Evolutionary conservation across 1,140 invertebrate species (phyloP).

Genomic region (Dendrolimus punctatus): DNA sequence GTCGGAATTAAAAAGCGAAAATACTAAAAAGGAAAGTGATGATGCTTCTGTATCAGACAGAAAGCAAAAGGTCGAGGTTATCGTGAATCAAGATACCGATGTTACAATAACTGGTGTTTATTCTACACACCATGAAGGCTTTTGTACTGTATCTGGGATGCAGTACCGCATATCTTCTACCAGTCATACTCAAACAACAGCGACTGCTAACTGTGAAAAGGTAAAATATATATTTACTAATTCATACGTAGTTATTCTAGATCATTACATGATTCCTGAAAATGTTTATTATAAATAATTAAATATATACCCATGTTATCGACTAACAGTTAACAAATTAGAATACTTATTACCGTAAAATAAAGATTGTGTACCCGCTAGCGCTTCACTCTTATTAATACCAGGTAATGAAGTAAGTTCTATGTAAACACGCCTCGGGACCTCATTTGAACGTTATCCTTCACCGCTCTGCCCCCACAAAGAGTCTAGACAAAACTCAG

Average conservation of each 20-base stretch:
- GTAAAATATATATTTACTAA: constrained; percentile 27
- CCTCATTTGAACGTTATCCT: constrained; percentile 49
- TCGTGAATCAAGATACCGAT: constrained; percentile 87
- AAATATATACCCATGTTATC: not conserved
- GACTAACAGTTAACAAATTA: constrained; percentile 23
- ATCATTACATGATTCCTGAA: not conserved
- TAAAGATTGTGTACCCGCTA: constrained; percentile 29
- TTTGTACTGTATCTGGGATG: constrained; percentile 86
- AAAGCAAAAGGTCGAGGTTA: constrained; percentile 77
- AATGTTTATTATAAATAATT: not conserved
- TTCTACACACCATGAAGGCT: constrained; percentile 83
- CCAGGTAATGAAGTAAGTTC: constrained; percentile 61
- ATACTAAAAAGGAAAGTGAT: constrained; percentile 70
- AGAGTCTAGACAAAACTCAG: constrained; percentile 29
- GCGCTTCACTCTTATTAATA: constrained; percentile 54
- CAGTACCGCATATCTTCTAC: constrained; percentile 85
- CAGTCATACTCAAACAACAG: constrained; percentile 84
- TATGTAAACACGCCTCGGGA: constrained; percentile 58
- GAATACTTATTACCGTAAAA: constrained; percentile 24
- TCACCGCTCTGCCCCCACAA: constrained; percentile 30
- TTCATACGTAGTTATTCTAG: not conserved
- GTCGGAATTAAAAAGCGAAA: constrained; percentile 72
- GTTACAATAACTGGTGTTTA: constrained; percentile 89
- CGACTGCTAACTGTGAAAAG: constrained; percentile 80
- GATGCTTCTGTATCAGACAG: constrained; percentile 70